Base-by-base conservation (phyloP, 1,140 invertebrate species). In the Cecropterus lyciades region DNA sequence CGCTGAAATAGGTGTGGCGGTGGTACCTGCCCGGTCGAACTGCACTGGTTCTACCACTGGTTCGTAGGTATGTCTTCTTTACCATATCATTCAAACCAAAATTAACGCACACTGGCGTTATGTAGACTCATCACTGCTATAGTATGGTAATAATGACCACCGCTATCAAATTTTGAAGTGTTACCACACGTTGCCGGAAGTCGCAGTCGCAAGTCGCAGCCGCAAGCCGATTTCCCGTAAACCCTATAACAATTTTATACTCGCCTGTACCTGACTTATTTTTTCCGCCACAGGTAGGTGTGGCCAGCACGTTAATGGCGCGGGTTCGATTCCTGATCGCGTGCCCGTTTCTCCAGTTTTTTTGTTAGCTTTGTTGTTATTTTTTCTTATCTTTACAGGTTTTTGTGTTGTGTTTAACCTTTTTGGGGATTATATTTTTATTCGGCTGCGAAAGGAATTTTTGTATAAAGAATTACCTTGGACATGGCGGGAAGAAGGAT, bases 271-370 rank as follows among this genome's bases (percentile, higher is more conserved):
- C 46, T 59, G 3, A 43, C 46, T 69, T 70, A 51, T 67, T 77
- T 85, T 83, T 80, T 75, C 65, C 69, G 24, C 68, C 72, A 69
- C 75, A 73, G 77, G 82, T 80, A 82, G 83, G 82, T 70, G 85
- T 84, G 82, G 73, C 75, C 69, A 80, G 78, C 71, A 77, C 80
- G 80, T 79, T 87, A 87, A 85, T 85, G 71, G 74, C 62, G 14
- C 75, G 75, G 76, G 75, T 80, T 85, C 78, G 74, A 80, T 80
- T 84, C 78, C 72, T 67, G 78, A 84, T 85, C 80, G 79, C 82
- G 85, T 85, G 83, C 79, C 73, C 72, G 59, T 73, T 73, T 75
- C 81, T 80, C 57, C 72, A 69, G 66, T 69, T 82, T 76, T 79
- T 77, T 51, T 14, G 55, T 65, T 37, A 14, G 17, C 59, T 73